Evolutionary conservation across 2,888 invertebrate genomes (phyloP).

Genomic region (Aleiodes leptofemur): DNA sequence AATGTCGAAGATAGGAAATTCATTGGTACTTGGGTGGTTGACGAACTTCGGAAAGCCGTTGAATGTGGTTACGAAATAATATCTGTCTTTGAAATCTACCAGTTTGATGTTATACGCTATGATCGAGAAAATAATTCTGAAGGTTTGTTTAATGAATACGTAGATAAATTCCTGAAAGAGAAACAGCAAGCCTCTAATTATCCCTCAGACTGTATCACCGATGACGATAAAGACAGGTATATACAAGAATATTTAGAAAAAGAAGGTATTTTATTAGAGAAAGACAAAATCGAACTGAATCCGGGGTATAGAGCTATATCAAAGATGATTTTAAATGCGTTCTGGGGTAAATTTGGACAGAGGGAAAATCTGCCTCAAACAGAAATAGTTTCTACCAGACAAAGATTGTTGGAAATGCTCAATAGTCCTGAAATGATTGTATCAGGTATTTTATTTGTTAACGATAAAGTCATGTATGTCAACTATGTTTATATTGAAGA

Average conservation of each 20-base stretch:
- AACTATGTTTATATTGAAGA: conserved; percentile 35
- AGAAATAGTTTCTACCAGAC: conserved; percentile 42
- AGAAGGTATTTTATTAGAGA: conserved; percentile 18
- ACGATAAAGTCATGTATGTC: too few species aligned
- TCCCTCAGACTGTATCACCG: not conserved
- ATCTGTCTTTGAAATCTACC: too few species aligned
- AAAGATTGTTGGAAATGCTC: conserved; percentile 48
- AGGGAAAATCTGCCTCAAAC: conserved; percentile 41
- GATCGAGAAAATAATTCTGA: conserved; percentile 9
- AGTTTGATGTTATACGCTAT: conserved; percentile 48
- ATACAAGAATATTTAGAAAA: conserved; percentile 7
- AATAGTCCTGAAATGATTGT: conserved; percentile 52
- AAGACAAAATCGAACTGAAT: not conserved
- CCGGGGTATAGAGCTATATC: not conserved
- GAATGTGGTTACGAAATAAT: too few species aligned
- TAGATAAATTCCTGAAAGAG: conserved; percentile 64
- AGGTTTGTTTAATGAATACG: conserved; percentile 51
- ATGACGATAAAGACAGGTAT: not conserved
- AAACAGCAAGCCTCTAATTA: conserved; percentile 57
- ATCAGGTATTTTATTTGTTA: conserved; percentile 41
- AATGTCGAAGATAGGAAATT: too few species aligned
- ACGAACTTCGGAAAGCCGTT: too few species aligned
- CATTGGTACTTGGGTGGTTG: too few species aligned
- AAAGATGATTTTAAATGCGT: conserved; percentile 1
- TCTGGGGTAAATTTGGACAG: conserved; percentile 10